Evolutionary conservation across 2,888 invertebrate species (phyloP).

Genomic region (Eupithecia subumbrata): DNA sequence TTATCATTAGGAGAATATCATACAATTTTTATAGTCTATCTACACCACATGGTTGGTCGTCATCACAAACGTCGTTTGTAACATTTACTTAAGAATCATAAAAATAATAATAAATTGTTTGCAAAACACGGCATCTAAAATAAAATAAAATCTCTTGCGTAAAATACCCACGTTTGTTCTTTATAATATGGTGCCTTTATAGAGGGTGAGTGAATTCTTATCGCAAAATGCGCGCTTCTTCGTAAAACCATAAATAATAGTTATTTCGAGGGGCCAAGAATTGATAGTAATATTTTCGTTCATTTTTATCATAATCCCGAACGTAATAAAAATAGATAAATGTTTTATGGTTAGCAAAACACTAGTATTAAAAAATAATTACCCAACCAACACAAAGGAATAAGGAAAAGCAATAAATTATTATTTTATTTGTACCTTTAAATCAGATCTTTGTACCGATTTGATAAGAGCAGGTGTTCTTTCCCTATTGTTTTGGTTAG

Average conservation of each 20-base stretch:
- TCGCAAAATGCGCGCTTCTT: background rate
- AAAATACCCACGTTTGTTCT: too few species aligned
- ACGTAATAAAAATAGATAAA: slow-evolving; percentile 5
- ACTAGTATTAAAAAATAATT: background rate
- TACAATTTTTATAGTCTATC: too few species aligned
- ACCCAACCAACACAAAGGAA: background rate
- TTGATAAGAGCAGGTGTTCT: background rate
- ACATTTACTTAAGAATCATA: too few species aligned
- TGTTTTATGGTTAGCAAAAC: background rate
- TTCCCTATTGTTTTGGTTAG: background rate
- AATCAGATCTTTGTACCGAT: background rate
- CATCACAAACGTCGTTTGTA: too few species aligned
- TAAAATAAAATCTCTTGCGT: too few species aligned
- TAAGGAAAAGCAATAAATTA: background rate
- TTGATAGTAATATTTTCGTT: background rate
- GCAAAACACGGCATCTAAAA: too few species aligned
- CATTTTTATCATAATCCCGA: background rate
- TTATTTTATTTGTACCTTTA: background rate
- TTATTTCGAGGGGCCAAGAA: background rate
- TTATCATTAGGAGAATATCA: too few species aligned
- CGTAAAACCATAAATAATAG: background rate
- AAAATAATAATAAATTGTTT: too few species aligned
- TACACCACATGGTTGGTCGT: too few species aligned
- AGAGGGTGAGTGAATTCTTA: background rate
- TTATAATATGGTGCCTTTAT: too few species aligned